phyloP scores from a whole-genome alignment of 2,888 invertebrate genomes.

The Lymantria monacha region DNA sequence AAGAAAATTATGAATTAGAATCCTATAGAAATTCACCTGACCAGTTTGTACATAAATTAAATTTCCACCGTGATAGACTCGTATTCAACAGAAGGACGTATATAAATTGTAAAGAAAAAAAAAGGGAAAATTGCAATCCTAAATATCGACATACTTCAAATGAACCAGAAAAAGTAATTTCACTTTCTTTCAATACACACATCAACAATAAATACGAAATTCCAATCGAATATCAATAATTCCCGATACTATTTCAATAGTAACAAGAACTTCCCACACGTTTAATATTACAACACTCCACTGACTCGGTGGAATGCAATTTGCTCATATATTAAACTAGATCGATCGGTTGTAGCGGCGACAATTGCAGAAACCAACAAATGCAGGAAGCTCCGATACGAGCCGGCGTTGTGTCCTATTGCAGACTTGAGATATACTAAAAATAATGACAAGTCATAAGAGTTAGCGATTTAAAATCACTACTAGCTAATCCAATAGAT shows the following conservation, averaged over 20 bases:
- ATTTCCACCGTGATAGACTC: too few species aligned
- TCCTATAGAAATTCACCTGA: too few species aligned
- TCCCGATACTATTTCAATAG: background rate
- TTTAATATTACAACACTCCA: conserved; percentile 20
- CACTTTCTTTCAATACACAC: background rate
- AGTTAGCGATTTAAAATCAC: conserved; percentile 17
- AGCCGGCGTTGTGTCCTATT: conserved; percentile 52
- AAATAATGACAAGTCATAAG: conserved; percentile 18
- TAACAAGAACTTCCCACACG: background rate
- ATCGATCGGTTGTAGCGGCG: conserved; percentile 37
- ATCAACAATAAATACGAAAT: background rate
- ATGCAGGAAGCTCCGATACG: conserved; percentile 47
- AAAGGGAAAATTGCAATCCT: too few species aligned
- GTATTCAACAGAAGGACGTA: too few species aligned
- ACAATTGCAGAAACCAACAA: conserved; percentile 58
- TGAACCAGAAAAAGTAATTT: too few species aligned
- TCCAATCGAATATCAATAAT: background rate
- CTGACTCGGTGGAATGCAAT: conserved; percentile 37
- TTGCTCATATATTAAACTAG: conserved; percentile 41
- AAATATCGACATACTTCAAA: too few species aligned
- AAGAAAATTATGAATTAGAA: too few species aligned
- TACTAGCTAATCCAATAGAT: background rate
- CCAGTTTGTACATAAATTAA: too few species aligned
- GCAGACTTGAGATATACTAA: conserved; percentile 49
- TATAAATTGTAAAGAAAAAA: too few species aligned